Percentiles rank a stretch among this genome's conserved stretches.
phyloP scores from a whole-genome alignment of 2,797 vertebrate genomes.

The Myotis findleyi region DNA sequence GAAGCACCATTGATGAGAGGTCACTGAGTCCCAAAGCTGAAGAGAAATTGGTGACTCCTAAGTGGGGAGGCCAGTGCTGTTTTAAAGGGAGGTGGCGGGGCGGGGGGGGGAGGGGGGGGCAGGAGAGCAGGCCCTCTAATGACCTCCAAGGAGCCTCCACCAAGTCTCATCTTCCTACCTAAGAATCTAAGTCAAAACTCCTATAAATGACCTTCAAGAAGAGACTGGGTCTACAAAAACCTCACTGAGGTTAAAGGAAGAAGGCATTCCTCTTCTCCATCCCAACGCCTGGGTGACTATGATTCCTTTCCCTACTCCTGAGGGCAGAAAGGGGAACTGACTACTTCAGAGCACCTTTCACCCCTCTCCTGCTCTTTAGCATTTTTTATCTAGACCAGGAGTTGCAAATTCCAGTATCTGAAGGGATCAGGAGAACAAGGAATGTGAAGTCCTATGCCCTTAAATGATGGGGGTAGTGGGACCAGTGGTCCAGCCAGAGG shows the following conservation, averaged over 20 bases:
- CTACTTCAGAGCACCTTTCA: not conserved
- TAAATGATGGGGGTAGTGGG: not conserved
- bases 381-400: not conserved
- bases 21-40: not conserved
- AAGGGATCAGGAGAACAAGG: not conserved
- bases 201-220: not conserved
- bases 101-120: too few species aligned
- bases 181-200: slow-evolving; percentile 3
- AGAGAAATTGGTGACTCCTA: not conserved
- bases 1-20: not conserved
- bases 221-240: not conserved
- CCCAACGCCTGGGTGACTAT: not conserved
- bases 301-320: not conserved
- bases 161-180: not conserved
- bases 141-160: not conserved
- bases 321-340: not conserved
- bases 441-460: not conserved
- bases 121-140: not conserved
- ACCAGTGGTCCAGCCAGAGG: not conserved
- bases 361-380: not conserved
- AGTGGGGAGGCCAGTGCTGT: not conserved
- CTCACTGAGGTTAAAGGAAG: not conserved
- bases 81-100: not conserved
- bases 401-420: not conserved
- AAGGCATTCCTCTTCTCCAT: not conserved